Evolutionary conservation across 2,888 invertebrate species (phyloP), one percentile per base, ranked within the genome.

Genomic region (Mellilla xanthometata): DNA sequence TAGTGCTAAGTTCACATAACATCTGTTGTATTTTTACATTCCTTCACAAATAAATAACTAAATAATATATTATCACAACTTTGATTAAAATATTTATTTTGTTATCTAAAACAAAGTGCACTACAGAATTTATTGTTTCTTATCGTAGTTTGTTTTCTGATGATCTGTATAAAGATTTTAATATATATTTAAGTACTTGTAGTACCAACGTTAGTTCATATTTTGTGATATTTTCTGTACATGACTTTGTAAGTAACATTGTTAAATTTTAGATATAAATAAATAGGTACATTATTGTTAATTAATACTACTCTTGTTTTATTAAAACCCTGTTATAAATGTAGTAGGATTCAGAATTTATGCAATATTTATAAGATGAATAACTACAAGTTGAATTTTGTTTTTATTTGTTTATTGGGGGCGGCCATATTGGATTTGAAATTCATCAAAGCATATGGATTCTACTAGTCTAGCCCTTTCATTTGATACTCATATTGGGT

Each of bases 191-290:
- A 49, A 54, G 43, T 52, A 60, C 46, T 54, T 56, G 53, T 48
- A 56, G 28, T 49, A 50, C 47, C 13, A 47, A 50, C 47, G 40
- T 42, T 54, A 50, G 40, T 49, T 48, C 50, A 56, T 60, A 56
- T 58, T 65, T 65, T 74, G 73, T 74, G 73, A 74, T 74, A 74
- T 65, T 60, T 67, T 56, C 43, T 54, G 52, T 58, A 54, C 52
- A 63, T 54, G 59, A 60, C 54, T 62, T 58, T 72, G 62, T 72
- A 68, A 68, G 62, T 63, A 65, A 28, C 46, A 62, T 56, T 67
- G 72, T 77, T 77, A 77, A 77, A 75, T 72, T 78, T 75, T 74
- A 75, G 76, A 66, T 70, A 68, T 75, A 72, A 74, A 76, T 33
- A 7, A 13, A 19, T 19, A 59, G 56, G 53, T 61, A 59, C 28